Evolutionary conservation across 2,113 vertebrate species (phyloP).

Genomic region (Pristiophorus japonicus): DNA sequence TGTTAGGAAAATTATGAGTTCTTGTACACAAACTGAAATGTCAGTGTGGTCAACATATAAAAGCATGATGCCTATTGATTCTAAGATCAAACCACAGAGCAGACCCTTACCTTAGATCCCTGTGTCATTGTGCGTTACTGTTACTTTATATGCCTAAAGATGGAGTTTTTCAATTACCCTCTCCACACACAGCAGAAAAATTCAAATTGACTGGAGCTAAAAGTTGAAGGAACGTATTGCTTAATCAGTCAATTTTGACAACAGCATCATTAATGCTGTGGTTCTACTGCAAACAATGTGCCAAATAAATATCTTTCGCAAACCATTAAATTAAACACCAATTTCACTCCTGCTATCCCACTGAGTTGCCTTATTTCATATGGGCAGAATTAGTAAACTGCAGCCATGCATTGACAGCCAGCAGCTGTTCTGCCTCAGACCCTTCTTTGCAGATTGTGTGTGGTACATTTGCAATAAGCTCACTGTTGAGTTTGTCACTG

Average conservation of each 20-base stretch:
- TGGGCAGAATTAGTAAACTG: not conserved
- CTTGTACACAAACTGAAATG: not conserved
- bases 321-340: not conserved
- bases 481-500: not conserved
- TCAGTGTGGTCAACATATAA: not conserved
- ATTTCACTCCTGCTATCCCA: not conserved
- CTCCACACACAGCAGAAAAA: not conserved
- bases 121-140: not conserved
- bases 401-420: not conserved
- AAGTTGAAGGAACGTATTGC: too few species aligned
- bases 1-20: not conserved
- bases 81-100: not conserved
- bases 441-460: not conserved
- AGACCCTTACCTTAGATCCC: not conserved
- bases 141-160: not conserved
- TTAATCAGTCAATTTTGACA: not conserved
- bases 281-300: not conserved
- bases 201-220: not conserved
- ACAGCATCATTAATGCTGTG: not conserved
- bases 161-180: not conserved
- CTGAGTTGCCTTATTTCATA: not conserved
- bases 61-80: not conserved
- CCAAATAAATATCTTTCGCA: not conserved
- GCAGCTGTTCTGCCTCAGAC: not conserved
- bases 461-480: not conserved